Evolutionary conservation across 2,797 vertebrate species (phyloP), one percentile per base, ranked within the genome.

Genomic region (Glyptemys insculpta): DNA sequence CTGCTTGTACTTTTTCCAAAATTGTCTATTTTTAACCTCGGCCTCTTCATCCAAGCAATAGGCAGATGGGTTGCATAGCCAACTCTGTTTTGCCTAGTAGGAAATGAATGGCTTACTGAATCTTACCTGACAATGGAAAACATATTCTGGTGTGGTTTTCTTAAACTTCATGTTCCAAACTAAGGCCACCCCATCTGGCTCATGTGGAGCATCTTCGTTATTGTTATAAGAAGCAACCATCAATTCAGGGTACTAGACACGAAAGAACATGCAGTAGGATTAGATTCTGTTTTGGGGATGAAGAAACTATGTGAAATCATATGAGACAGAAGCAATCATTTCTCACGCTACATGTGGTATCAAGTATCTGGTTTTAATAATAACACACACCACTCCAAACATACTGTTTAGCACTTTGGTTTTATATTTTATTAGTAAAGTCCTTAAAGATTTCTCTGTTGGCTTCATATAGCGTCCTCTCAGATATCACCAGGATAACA

Each of bases 151-250:
- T 14, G 99, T 99, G 93, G 98, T 98, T 98, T 99, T 99, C 98
- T 99, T 99, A 95, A 99, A 99, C 97, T 99, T 99, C 98, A 99
- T 99, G 98, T 99, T 99, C 99, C 99, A 99, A 74, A 99, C 99
- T 92, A 99, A 98, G 74, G 99, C 99, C 47, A 99, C 99, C 0
- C 99, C 99, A 85, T 99, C 99, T 6, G 99, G 99, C 94, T 99
- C 99, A 92, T 99, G 99, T 37, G 99, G 99, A 53, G 99, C 99
- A 44, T 99, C 99, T 97, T 99, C 99, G 16, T 99, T 99, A 95
- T 99, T 99, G 98, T 99, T 99, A 85, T 99, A 99, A 59, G 99
- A 99, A 59, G 99, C 99, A 44, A 99, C 99, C 98, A 99, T 98
- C 97, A 99, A 96, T 97, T 99, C 99, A 0, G 99, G 99, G 94